These are phyloP conservation scores for Agrypnia vestita DNA, from an alignment of 1,140 invertebrate species.

Conservation along the genomic window DNA sequence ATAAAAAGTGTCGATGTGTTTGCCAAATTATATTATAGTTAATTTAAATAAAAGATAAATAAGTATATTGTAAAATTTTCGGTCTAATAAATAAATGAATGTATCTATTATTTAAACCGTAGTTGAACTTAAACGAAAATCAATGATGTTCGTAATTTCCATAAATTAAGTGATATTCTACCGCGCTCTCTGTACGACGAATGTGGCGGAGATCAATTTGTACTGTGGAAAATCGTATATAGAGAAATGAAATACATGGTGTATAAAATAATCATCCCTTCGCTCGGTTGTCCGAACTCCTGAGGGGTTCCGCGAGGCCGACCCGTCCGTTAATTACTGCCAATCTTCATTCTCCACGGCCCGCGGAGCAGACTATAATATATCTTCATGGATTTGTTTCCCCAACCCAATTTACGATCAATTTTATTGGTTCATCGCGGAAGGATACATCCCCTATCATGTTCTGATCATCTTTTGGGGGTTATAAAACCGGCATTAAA, in stretches of 20 bases:
- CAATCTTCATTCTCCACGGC: constrained; percentile 36
- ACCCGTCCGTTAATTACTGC: constrained; percentile 42
- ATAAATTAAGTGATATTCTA: too few relatives aligned
- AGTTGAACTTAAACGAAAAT: too few relatives aligned
- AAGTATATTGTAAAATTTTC: too few relatives aligned
- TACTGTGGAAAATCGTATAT: constrained; percentile 2
- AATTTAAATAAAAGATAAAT: too few relatives aligned
- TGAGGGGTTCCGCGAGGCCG: constrained; percentile 5
- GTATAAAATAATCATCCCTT: constrained; percentile 29
- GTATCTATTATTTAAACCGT: too few relatives aligned
- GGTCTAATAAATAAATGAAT: too few relatives aligned
- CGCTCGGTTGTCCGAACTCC: constrained; percentile 10
- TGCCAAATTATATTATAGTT: too few relatives aligned
- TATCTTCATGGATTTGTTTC: constrained; percentile 40
- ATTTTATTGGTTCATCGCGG: constrained; percentile 15
- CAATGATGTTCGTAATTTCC: too few relatives aligned
- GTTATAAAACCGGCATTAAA: background rate
- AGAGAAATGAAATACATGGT: background rate
- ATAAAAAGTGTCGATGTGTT: too few relatives aligned
- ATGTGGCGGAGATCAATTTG: background rate
- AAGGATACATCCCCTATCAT: background rate
- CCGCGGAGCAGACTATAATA: constrained; percentile 35
- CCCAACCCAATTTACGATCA: constrained; percentile 35
- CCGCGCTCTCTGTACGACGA: background rate
- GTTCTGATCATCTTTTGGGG: background rate